These are phyloP conservation scores for Syngnathoides biaculeatus DNA, from an alignment of 2,113 vertebrate species.

Conservation along the genomic window DNA sequence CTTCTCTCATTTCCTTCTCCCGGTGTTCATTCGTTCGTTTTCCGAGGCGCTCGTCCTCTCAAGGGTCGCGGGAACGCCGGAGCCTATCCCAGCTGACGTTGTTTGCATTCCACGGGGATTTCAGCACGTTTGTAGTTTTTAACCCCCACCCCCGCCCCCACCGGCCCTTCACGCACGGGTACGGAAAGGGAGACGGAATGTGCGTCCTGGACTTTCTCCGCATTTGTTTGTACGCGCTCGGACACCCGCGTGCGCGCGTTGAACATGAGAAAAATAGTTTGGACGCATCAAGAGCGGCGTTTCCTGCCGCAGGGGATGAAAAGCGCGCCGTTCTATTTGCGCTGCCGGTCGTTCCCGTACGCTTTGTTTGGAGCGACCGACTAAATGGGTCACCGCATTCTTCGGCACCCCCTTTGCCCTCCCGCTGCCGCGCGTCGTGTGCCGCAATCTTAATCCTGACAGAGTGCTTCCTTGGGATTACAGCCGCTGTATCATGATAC, in stretches of 20 bases:
- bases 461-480: neutral
- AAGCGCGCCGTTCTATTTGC: slow-evolving; percentile 57
- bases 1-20: slow-evolving; percentile 2
- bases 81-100: too few relatives aligned
- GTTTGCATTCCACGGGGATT: slow-evolving; percentile 57
- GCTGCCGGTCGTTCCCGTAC: slow-evolving; percentile 18
- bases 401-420: slow-evolving; percentile 9
- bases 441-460: too few relatives aligned
- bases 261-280: slow-evolving; percentile 25
- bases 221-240: slow-evolving; percentile 16
- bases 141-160: neutral
- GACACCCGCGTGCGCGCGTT: slow-evolving; percentile 6
- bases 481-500: too few relatives aligned
- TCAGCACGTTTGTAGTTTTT: slow-evolving; percentile 67
- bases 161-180: neutral
- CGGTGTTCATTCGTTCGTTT: too few relatives aligned
- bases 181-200: slow-evolving; percentile 28
- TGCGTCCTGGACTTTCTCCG: slow-evolving; percentile 3
- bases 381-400: slow-evolving; percentile 50
- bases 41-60: too few relatives aligned
- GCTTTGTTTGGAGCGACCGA: slow-evolving; percentile 67
- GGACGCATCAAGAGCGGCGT: slow-evolving; percentile 61
- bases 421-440: neutral
- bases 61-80: too few relatives aligned
- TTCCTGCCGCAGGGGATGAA: slow-evolving; percentile 63